Base-by-base conservation (phyloP, 2,797 vertebrate species). In the Amphiprion clarkii region DNA sequence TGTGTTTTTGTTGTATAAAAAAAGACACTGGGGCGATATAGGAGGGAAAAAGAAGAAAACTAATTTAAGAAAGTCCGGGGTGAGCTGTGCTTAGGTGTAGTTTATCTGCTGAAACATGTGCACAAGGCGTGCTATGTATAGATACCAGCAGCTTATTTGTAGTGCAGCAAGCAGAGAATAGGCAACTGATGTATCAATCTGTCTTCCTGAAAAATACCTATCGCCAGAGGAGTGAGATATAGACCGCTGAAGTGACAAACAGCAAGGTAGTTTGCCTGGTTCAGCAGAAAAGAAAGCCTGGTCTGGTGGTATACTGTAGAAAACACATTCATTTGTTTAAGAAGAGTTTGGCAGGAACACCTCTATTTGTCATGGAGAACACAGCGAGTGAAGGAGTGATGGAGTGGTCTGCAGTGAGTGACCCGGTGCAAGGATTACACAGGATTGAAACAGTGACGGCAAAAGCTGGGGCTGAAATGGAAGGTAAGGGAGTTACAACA, bases 261-360 rank as follows among this genome's bases (percentile, higher is more conserved):
- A 52, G 71, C 54, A 9, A 69, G 52, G 60, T 46, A 53, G 75
- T 92, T 92, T 81, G 52, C 87, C 79, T 83, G 85, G 51, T 88
- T 93, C 89, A 92, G 92, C 90, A 89, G 64, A 90, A 85, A 64
- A 44, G 66, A 72, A 66, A 62, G 12, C 19, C 66, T 19, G 58
- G 48, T 57, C 23, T 21, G 39, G 51, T 61, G 56, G 56, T 78
- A 7, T 23, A 36, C 70, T 66, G 66, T 40, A 59, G 79, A 60
- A 83, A 83, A 87, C 60, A 81, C 82, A 74, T 86, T 69, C 63
- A 88, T 93, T 91, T 88, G 87, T 90, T 88, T 84, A 85, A 54
- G 81, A 83, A 25, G 55, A 73, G 81, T 73, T 63, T 68, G 85
- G 79, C 84, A 75, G 84, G 75, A 84, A 76, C 87, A 83, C 68